These are phyloP conservation scores for Ambastaia sidthimunki DNA, from an alignment of 2,797 vertebrate genomes.

Conservation along the genomic window DNA sequence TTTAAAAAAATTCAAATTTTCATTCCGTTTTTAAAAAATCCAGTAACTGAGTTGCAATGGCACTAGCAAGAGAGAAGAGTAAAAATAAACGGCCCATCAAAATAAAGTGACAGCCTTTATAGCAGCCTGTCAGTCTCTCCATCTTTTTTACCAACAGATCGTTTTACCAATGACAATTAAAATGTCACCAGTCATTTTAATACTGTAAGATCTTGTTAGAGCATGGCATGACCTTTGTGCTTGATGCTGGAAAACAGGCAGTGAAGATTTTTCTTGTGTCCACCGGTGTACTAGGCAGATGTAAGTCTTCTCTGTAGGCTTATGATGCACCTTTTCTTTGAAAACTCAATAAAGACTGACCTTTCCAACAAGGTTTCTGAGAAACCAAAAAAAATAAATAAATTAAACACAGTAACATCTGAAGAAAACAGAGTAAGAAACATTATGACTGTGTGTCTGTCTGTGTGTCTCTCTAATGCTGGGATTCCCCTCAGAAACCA, in stretches of 20 bases:
- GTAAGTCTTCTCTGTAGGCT: conserved; percentile 29
- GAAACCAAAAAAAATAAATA: conserved; percentile 50
- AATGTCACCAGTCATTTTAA: conserved; percentile 43
- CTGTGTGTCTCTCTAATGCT: background rate
- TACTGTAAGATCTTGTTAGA: conserved; percentile 42
- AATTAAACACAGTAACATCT: background rate
- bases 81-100: background rate
- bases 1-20: no score
- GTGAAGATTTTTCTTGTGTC: conserved; percentile 33
- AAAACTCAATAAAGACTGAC: conserved; percentile 62
- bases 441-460: background rate
- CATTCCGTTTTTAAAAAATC: no score
- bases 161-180: conserved; percentile 53
- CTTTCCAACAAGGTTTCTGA: conserved; percentile 66
- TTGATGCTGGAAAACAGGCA: conserved; percentile 50
- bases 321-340: conserved; percentile 42
- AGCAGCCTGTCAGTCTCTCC: background rate
- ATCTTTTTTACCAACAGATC: conserved; percentile 38
- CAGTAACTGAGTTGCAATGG: no score
- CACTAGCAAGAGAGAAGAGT: background rate
- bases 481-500: conserved; percentile 18
- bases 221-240: conserved; percentile 53
- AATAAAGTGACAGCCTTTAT: conserved; percentile 11
- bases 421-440: conserved; percentile 35
- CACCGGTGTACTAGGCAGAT: background rate